Evolutionary conservation across 2,888 invertebrate species (phyloP).

Genomic region (Xiphydria camelus): DNA sequence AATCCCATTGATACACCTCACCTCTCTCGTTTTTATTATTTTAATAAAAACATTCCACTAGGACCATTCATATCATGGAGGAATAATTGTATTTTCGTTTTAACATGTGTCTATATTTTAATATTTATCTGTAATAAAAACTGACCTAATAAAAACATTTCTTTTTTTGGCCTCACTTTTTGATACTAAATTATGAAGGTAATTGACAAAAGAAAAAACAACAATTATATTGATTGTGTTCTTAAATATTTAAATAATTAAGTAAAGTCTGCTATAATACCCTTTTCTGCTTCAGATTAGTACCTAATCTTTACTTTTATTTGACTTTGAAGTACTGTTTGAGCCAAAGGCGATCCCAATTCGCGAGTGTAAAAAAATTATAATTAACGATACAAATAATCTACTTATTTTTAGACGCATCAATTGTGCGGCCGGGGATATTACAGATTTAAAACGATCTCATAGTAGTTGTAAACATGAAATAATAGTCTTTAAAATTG

Average conservation of each 20-base stretch:
- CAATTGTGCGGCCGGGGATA: background rate
- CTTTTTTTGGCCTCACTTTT: slow-evolving; percentile 51
- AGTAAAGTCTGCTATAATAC: slow-evolving; percentile 1
- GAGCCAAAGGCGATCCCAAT: background rate
- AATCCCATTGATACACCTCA: too few species aligned
- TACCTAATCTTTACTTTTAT: background rate
- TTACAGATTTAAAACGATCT: slow-evolving; percentile 1
- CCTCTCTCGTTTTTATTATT: background rate
- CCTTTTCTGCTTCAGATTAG: background rate
- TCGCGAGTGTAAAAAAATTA: background rate
- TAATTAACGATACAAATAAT: slow-evolving; percentile 28
- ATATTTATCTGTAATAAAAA: slow-evolving; percentile 48
- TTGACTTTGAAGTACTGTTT: background rate
- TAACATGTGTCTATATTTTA: slow-evolving; percentile 45
- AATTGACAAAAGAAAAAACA: background rate
- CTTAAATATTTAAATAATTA: slow-evolving; percentile 5
- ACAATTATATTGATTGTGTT: background rate
- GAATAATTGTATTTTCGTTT: slow-evolving; percentile 39
- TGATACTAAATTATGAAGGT: slow-evolving; percentile 24
- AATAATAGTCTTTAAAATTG: slow-evolving; percentile 47
- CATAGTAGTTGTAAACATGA: slow-evolving; percentile 33
- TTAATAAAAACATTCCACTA: background rate
- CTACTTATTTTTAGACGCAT: background rate
- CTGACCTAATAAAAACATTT: slow-evolving; percentile 49
- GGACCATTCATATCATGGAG: slow-evolving; percentile 40